A percentile compares a stretch with the other conserved stretches of the same genome.
Evolutionary conservation across 2,888 invertebrate genomes (phyloP).

Genomic region (Apotomis turbidana): DNA sequence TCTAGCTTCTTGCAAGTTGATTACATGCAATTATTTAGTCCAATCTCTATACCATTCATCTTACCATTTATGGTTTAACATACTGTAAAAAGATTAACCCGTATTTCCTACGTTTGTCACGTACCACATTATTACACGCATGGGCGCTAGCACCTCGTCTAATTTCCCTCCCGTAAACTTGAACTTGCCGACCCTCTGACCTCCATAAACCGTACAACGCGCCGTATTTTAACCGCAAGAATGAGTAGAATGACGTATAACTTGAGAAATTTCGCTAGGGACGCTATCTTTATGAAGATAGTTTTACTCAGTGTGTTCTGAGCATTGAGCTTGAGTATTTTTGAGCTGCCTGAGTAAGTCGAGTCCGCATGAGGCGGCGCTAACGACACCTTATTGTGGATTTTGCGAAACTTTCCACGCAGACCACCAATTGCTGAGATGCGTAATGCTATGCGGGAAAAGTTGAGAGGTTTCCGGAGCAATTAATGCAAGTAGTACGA

Average conservation of each 20-base stretch:
- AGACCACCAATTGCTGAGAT: conserved; percentile 43
- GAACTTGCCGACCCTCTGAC: conserved; percentile 25
- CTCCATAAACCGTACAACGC: conserved; percentile 15
- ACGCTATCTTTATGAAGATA: conserved; percentile 27
- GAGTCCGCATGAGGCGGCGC: conserved; percentile 35
- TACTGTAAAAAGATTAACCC: no score
- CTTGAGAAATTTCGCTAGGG: conserved; percentile 16
- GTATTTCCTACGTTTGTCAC: not conserved
- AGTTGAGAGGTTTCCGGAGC: conserved; percentile 34
- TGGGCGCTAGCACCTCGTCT: not conserved
- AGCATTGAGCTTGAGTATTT: conserved; percentile 10
- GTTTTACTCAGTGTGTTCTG: conserved; percentile 3
- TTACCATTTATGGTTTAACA: no score
- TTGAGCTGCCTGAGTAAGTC: conserved; percentile 27
- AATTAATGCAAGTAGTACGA: conserved; percentile 22
- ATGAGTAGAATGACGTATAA: conserved; percentile 15
- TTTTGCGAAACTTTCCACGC: conserved; percentile 46
- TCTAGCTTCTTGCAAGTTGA: no score
- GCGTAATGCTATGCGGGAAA: conserved; percentile 44
- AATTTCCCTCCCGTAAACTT: conserved; percentile 29
- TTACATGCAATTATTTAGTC: no score
- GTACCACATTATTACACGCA: not conserved
- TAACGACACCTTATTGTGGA: conserved; percentile 60
- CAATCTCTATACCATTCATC: no score
- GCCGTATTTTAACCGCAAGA: conserved; percentile 10